Base-by-base conservation (phyloP, 2,797 vertebrate genomes). In the Capromys pilorides region DNA sequence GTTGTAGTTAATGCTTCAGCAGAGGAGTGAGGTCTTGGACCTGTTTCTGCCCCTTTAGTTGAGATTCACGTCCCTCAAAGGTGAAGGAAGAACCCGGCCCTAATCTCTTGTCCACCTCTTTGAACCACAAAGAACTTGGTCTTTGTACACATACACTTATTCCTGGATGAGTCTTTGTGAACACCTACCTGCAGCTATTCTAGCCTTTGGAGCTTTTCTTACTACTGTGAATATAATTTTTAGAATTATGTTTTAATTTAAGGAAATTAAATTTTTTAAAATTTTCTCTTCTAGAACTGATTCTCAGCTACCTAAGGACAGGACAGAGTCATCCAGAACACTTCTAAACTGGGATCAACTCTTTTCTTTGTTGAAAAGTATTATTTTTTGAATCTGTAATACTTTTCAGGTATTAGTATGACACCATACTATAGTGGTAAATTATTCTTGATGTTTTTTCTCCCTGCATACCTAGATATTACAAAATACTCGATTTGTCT, bases 231-330 rank as follows among this genome's bases (percentile, higher is more conserved):
- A 88, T 51, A 24, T 85, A 71, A 82, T 93, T 61, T 66, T 66
- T 57, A 71, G 2, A 28, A 36, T 18, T 57, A 57, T 57, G 16
- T 57, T 57, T 61, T 61, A 61, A 24, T 61, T 4, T 22, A 61
- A 61, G 22, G 22, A 61, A 61, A 21, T 59, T 61, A 61, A 61
- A 61, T 61, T 61, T 61, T 8, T 8, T 2, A 62, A 69, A 75
- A 8, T 69, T 64, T 85, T 90, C 69, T 89, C n/a, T 96, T 94
- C 33, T 94, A 90, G 84, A 90, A 95, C 33, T 77, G 91, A 84
- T 88, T 78, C 31, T 45, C 67, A 90, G 3, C 33, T 95, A 95
- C 91, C 86, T 88, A 95, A 93, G 62, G 54, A 93, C 59, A 62
- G 24, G 62, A 18, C 62, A 96, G 9, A 94, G 12, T 26, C 51